Percentiles rank a stretch among this genome's conserved stretches.
Conservation (phyloP, 2,888 invertebrate species). For the Volucella inflata region DNA sequence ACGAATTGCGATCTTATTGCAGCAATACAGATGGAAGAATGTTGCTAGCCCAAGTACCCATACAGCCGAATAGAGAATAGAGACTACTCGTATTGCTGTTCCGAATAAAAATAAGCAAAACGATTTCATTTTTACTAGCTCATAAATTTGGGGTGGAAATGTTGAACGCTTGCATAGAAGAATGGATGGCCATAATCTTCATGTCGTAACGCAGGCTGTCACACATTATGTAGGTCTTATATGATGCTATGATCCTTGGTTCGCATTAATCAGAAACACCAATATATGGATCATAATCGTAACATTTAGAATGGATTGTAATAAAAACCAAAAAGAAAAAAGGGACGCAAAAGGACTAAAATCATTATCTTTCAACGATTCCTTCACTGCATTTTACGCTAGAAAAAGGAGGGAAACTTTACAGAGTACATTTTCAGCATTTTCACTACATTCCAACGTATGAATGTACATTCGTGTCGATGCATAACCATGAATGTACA, state of each 20-base stretch:
- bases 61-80: constrained; percentile 19
- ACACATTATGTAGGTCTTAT: constrained; percentile 37
- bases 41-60: constrained; percentile 35
- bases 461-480: constrained; percentile 41
- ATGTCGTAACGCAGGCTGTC: constrained; percentile 71
- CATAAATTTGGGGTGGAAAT: constrained; percentile 73
- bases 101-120: constrained; percentile 45
- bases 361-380: constrained; percentile 50
- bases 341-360: constrained; percentile 40
- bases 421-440: constrained; percentile 20
- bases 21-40: constrained; percentile 32
- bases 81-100: not conserved
- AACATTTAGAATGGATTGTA: constrained; percentile 73
- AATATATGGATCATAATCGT: constrained; percentile 76
- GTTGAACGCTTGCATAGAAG: constrained; percentile 55
- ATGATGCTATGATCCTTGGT: constrained; percentile 61
- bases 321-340: constrained; percentile 52
- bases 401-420: constrained; percentile 18
- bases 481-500: constrained; percentile 45
- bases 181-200: constrained; percentile 69
- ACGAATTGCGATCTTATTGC: constrained; percentile 71
- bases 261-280: constrained; percentile 75
- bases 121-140: constrained; percentile 69
- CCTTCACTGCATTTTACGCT: constrained; percentile 55
- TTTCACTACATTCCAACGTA: constrained; percentile 2